Conservation (phyloP, 37 sponge, comb jelly and placozoan species). For the Geodia barretti region DNA sequence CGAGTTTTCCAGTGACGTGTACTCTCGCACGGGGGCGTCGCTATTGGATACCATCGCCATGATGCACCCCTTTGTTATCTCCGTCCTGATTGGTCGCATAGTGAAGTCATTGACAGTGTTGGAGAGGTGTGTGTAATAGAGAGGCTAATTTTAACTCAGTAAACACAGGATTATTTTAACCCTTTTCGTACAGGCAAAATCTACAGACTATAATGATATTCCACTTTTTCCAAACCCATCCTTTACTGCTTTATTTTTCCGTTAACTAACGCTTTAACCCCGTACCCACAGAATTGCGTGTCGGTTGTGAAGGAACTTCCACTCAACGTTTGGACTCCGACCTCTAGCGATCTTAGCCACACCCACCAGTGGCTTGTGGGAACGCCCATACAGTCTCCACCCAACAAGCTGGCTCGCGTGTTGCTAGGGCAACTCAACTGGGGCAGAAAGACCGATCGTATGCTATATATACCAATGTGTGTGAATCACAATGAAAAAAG, state of each 20-base stretch:
- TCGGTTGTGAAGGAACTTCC: conserved; percentile 75
- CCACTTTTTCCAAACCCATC: too few species aligned
- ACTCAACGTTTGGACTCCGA: conserved; percentile 76
- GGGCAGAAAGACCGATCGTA: conserved; percentile 66
- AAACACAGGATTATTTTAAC: too few species aligned
- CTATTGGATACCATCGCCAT: conserved; percentile 77
- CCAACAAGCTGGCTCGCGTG: conserved; percentile 64
- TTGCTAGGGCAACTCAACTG: conserved; percentile 83
- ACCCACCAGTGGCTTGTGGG: conserved; percentile 66
- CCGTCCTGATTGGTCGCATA: conserved; percentile 52
- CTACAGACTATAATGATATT: too few species aligned
- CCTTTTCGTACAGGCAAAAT: too few species aligned
- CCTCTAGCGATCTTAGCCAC: conserved; percentile 43
- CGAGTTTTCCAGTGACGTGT: conserved; percentile 79
- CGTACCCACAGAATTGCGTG: conserved; percentile 68
- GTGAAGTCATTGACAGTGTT: conserved; percentile 24
- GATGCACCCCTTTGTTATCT: conserved; percentile 72
- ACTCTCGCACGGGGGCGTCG: conserved; percentile 61
- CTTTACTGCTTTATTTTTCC: too few species aligned
- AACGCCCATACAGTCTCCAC: conserved; percentile 43
- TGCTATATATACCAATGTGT: too few species aligned
- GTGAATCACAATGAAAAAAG: too few species aligned
- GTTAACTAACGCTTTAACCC: too few species aligned
- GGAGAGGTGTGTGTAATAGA: conserved; percentile 57
- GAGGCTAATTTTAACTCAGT: background rate